A percentile compares a stretch with the other conserved stretches of the same genome.
Evolutionary conservation across 2,113 vertebrate genomes (phyloP).

Genomic region (Ochotona princeps): DNA sequence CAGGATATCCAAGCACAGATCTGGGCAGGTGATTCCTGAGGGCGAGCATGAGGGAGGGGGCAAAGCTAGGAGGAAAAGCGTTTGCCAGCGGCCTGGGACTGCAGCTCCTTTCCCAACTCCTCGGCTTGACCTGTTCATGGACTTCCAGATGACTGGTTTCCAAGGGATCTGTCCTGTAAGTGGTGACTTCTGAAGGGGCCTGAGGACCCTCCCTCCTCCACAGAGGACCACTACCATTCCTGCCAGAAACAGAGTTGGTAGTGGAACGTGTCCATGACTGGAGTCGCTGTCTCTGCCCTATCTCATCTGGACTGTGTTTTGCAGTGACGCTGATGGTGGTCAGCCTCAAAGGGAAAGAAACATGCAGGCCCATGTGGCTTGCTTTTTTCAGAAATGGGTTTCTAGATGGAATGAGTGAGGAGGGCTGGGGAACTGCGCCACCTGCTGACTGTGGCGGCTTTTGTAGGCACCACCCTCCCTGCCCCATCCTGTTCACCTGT

Average conservation of each 20-base stretch:
- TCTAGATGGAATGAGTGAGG: not conserved
- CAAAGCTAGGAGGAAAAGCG: constrained; percentile 30
- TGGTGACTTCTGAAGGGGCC: constrained; percentile 6
- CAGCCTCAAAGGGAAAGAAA: not conserved
- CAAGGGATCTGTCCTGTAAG: constrained; percentile 70
- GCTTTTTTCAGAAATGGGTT: not conserved
- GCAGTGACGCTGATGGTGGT: not conserved
- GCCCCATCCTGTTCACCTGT: constrained; percentile 49
- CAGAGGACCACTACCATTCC: constrained; percentile 18
- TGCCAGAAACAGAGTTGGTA: constrained; percentile 54
- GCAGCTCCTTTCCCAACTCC: not conserved
- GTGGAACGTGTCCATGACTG: constrained; percentile 25
- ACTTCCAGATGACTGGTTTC: constrained; percentile 66
- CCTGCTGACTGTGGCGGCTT: constrained; percentile 19
- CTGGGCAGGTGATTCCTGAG: not conserved
- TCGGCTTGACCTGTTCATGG: constrained; percentile 59
- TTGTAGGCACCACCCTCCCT: constrained; percentile 23
- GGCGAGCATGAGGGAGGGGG: not conserved
- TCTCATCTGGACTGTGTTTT: not conserved
- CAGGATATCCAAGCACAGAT: not conserved
- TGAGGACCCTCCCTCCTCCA: not conserved
- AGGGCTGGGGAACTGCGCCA: not conserved
- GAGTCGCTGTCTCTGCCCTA: constrained; percentile 11
- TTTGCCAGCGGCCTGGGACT: constrained; percentile 46
- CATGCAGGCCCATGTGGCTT: not conserved